phyloP scores from a whole-genome alignment of 2,888 invertebrate genomes.

The Nomada fabriciana region DNA sequence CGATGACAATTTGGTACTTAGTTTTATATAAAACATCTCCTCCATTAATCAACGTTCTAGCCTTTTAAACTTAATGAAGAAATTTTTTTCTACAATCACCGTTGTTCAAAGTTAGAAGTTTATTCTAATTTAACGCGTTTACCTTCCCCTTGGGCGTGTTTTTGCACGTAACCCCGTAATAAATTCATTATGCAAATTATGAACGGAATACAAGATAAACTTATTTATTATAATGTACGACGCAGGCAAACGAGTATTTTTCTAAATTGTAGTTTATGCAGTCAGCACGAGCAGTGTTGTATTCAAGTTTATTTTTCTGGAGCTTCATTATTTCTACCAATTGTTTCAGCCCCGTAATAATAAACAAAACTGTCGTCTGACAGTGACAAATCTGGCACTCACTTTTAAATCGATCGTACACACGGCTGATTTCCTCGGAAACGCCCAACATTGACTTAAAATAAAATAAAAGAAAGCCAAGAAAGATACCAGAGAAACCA shows the following conservation, averaged over 20 bases:
- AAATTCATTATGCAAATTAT: slow-evolving; percentile 41
- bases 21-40: background rate
- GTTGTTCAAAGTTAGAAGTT: background rate
- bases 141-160: background rate
- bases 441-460: background rate
- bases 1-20: too few species aligned
- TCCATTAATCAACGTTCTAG: background rate
- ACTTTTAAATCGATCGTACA: background rate
- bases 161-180: slow-evolving; percentile 10
- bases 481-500: background rate
- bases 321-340: background rate
- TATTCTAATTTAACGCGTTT: slow-evolving; percentile 13
- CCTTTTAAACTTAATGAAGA: background rate
- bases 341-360: background rate
- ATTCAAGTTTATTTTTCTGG: background rate
- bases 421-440: background rate
- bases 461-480: background rate
- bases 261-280: slow-evolving; percentile 6
- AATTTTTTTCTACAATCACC: background rate
- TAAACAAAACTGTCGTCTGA: background rate
- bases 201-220: slow-evolving; percentile 25
- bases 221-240: slow-evolving; percentile 27
- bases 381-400: background rate
- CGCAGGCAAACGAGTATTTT: slow-evolving; percentile 28
- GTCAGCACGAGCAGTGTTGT: background rate